Percentiles rank a stretch among this genome's conserved stretches.
Evolutionary conservation across 2,113 vertebrate species (phyloP).

Genomic region (Seriola quinqueradiata): DNA sequence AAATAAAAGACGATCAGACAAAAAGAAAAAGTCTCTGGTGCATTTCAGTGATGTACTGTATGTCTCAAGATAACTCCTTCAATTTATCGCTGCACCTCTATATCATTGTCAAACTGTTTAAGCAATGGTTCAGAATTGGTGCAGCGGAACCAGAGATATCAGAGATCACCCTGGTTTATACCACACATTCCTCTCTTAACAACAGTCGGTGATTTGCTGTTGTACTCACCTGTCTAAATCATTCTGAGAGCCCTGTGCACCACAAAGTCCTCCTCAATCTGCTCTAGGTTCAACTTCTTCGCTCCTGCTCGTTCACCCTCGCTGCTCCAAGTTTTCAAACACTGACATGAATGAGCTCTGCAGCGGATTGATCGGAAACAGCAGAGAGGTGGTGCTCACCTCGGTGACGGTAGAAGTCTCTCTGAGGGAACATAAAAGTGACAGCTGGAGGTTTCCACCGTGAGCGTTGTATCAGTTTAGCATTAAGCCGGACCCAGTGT

Average conservation of each 20-base stretch:
- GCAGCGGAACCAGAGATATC: not conserved
- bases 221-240: not conserved
- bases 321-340: not conserved
- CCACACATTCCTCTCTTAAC: not conserved
- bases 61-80: too few species aligned
- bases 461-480: not conserved
- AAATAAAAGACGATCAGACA: too few species aligned
- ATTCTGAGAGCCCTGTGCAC: not conserved
- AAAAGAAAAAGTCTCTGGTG: not conserved
- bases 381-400: not conserved
- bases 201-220: too few species aligned
- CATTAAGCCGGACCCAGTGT: too few species aligned
- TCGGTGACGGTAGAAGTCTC: not conserved
- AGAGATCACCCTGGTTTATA: not conserved
- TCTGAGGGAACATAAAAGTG: not conserved
- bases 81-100: not conserved
- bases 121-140: not conserved
- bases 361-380: not conserved
- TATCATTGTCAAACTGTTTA: not conserved
- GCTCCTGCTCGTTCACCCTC: not conserved
- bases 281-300: not conserved
- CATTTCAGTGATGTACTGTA: not conserved
- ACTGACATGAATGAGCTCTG: not conserved
- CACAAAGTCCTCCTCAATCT: not conserved
- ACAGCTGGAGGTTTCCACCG: not conserved